These are phyloP conservation scores for Podiceps cristatus DNA, from an alignment of 2,113 vertebrate genomes.

Conservation along the genomic window DNA sequence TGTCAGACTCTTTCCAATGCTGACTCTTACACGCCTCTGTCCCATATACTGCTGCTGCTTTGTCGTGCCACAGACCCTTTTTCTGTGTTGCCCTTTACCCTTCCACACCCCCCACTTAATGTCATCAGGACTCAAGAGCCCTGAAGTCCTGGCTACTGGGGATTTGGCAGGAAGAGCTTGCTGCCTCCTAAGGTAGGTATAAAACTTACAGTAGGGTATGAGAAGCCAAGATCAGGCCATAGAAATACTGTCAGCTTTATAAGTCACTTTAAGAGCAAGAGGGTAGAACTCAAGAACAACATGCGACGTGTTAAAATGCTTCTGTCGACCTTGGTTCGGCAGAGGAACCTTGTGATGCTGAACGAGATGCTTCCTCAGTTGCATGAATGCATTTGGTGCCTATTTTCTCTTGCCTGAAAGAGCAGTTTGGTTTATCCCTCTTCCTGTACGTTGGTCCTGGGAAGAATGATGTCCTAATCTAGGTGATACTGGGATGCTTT, in stretches of 20 bases:
- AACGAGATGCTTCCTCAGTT: fast-evolving
- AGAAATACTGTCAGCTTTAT: background rate
- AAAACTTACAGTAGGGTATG: background rate
- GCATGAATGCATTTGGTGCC: background rate
- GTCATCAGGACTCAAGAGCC: background rate
- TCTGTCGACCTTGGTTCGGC: background rate
- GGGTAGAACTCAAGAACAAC: background rate
- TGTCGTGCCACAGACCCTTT: background rate
- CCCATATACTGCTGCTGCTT: fast-evolving
- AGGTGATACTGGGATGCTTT: background rate
- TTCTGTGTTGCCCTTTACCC: background rate
- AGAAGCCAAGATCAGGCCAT: background rate
- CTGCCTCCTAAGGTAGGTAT: background rate
- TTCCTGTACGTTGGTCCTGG: background rate
- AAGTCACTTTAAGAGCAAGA: background rate
- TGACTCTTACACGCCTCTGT: background rate
- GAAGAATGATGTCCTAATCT: background rate
- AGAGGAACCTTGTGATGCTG: background rate
- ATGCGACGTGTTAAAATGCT: fast-evolving
- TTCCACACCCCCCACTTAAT: background rate
- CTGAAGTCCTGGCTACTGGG: background rate
- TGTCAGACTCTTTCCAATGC: no score
- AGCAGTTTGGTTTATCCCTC: background rate
- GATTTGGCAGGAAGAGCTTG: background rate
- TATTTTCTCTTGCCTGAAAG: background rate